Percentiles rank a stretch among this genome's conserved stretches.
phyloP scores from a whole-genome alignment of 2,797 vertebrate species.

The Amniataba percoides region DNA sequence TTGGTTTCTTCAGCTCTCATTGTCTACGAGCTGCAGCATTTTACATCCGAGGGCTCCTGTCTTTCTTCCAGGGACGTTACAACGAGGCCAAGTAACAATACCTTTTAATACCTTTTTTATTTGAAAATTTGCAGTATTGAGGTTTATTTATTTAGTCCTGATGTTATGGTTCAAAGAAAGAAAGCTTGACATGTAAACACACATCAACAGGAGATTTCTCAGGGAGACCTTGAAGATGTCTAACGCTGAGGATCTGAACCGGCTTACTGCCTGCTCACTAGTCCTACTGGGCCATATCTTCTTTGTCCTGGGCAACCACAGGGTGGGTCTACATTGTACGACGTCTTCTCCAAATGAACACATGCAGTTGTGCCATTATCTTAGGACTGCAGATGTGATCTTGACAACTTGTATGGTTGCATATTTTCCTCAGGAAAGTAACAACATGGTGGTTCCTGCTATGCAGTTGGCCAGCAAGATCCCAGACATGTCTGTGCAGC shows the following conservation, averaged over 20 bases:
- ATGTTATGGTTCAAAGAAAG: background rate
- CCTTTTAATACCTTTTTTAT: background rate
- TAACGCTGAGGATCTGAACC: slow-evolving; percentile 92
- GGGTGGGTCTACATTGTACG: slow-evolving; percentile 82
- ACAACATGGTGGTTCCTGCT: slow-evolving; percentile 95
- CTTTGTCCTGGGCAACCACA: slow-evolving; percentile 93
- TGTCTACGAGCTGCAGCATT: slow-evolving; percentile 92
- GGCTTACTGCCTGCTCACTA: slow-evolving; percentile 91
- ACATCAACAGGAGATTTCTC: slow-evolving; percentile 86
- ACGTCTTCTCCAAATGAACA: background rate
- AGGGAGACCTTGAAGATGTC: slow-evolving; percentile 96
- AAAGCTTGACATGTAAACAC: slow-evolving; percentile 12
- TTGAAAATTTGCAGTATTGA: no score
- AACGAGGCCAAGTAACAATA: slow-evolving; percentile 92
- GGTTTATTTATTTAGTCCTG: background rate
- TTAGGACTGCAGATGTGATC: background rate
- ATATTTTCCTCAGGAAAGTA: slow-evolving; percentile 87
- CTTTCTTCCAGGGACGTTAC: slow-evolving; percentile 95
- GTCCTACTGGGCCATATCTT: slow-evolving; percentile 94
- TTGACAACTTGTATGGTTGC: background rate
- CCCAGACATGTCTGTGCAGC: slow-evolving; percentile 94
- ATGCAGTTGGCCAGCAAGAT: slow-evolving; percentile 96
- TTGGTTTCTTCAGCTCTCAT: slow-evolving; percentile 83
- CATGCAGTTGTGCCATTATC: background rate
- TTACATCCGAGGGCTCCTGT: slow-evolving; percentile 93